Base-by-base conservation (phyloP, 2,797 vertebrate species). In the Sebastes matsubarae region DNA sequence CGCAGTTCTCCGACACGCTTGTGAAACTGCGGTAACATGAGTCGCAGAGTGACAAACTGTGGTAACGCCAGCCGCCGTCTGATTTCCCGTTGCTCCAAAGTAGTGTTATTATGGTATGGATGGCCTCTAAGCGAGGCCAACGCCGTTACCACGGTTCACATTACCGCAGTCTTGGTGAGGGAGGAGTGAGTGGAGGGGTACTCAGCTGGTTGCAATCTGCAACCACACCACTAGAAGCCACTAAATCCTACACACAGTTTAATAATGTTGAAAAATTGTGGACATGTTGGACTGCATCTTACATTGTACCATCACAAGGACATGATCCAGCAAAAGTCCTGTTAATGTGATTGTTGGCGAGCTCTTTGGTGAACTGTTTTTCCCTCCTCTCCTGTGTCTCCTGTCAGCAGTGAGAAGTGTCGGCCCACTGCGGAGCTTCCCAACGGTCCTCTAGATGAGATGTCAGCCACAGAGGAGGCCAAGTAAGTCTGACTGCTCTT, bases 381-480 rank as follows among this genome's bases (percentile, higher is more conserved):
- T 66, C 27, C 75, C 36, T 22, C 2, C 4, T 63, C 5, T 63
- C 8, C 22, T 32, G 1, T 89, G 24, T 81, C 27, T 70, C 20
- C 32, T 79, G 22, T 68, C 11, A 75, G 11, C 87, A 92, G 87
- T 87, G 93, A 94, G 29, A 93, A 91, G 66, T 89, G 90, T 79
- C 81, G 82, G 66, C 34, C 91, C 36, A 10, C 77, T 6, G 77
- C 29, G 36, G 94, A 92, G 79, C 77, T 94, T 46, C 89, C 90
- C 60, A 96, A 96, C 42, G 96, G 96, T 74, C 96, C 96, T 55
- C 78, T 92, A 22, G 96, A 95, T 73, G 94, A 95, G 13, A 72
- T 87, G 67, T 85, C 93, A 1, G 42, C 88, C 32, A 71, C 85
- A 71, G 94, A 95, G 61, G 95, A 96, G 83, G 81, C 91, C 82